Conservation (phyloP, 2,888 invertebrate genomes). For the Perithous albicinctus region DNA sequence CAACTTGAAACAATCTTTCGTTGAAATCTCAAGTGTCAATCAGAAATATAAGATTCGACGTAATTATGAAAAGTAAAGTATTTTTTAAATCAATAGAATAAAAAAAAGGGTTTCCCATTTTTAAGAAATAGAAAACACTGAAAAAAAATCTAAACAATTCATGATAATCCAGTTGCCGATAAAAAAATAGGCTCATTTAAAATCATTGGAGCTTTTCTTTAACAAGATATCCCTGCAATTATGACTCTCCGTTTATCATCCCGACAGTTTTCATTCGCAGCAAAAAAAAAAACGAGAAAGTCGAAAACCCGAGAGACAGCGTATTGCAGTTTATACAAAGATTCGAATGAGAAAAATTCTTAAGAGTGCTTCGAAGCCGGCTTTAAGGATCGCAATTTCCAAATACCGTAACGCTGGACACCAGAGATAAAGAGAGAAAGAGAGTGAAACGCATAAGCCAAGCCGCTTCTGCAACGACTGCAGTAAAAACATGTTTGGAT, state of each 20-base stretch:
- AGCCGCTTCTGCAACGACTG: slow-evolving; percentile 20
- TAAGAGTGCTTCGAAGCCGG: not conserved
- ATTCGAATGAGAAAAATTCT: slow-evolving; percentile 31
- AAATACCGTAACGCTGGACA: slow-evolving; percentile 44
- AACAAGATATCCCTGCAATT: slow-evolving; percentile 20
- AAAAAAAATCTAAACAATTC: too few relatives aligned
- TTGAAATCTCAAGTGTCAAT: not conserved
- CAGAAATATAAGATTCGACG: not conserved
- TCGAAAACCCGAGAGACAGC: not conserved
- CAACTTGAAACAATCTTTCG: too few relatives aligned
- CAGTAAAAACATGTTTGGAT: slow-evolving; percentile 10
- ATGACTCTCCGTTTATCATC: not conserved
- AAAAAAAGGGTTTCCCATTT: too few relatives aligned
- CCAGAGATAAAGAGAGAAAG: slow-evolving; percentile 2
- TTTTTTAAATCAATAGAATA: too few relatives aligned
- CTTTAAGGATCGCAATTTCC: slow-evolving; percentile 45
- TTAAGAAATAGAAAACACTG: too few relatives aligned
- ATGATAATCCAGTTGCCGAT: too few relatives aligned
- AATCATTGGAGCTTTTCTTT: not conserved
- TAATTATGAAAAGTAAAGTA: too few relatives aligned
- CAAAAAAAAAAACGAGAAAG: not conserved
- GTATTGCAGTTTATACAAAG: not conserved
- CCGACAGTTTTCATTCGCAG: not conserved
- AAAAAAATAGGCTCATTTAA: too few relatives aligned
- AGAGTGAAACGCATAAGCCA: not conserved